Evolutionary conservation across 2,888 invertebrate species (phyloP).

Genomic region (Torymus auratus): DNA sequence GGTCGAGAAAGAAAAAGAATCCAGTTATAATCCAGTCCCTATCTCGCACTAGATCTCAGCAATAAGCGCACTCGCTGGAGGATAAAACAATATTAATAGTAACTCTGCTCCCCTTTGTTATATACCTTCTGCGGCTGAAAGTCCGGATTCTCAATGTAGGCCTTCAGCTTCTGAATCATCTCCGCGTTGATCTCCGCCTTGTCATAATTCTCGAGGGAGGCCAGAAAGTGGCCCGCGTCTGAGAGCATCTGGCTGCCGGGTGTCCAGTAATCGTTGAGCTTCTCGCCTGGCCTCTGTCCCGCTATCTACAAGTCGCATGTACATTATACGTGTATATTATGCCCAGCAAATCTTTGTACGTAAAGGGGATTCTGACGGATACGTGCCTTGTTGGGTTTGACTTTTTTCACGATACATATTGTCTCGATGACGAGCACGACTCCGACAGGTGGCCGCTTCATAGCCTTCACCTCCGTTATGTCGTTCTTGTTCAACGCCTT

Average conservation of each 20-base stretch:
- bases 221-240: conserved; percentile 90
- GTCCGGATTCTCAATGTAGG: conserved; percentile 86
- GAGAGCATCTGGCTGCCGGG: conserved; percentile 89
- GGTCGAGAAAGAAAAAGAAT: too few species aligned
- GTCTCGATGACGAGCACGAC: conserved; percentile 90
- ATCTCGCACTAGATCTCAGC: too few species aligned
- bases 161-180: conserved; percentile 88
- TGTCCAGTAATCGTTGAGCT: conserved; percentile 93
- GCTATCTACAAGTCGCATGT: conserved; percentile 76
- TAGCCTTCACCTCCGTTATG: conserved; percentile 92
- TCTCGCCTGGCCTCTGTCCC: conserved; percentile 85
- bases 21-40: too few species aligned
- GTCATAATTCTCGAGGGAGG: conserved; percentile 90
- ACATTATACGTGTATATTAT: too few species aligned
- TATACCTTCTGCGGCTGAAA: conserved; percentile 89
- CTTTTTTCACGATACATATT: conserved; percentile 88
- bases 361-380: too few species aligned
- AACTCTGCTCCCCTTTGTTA: not conserved
- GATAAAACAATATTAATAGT: too few species aligned
- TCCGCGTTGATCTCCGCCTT: conserved; percentile 90
- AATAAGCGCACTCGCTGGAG: too few species aligned
- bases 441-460: conserved; percentile 94
- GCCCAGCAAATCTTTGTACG: too few species aligned
- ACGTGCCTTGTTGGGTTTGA: conserved; percentile 84
- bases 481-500: conserved; percentile 94